Evolutionary conservation across 2,113 vertebrate species (phyloP).

Genomic region (Chionomys nivalis): DNA sequence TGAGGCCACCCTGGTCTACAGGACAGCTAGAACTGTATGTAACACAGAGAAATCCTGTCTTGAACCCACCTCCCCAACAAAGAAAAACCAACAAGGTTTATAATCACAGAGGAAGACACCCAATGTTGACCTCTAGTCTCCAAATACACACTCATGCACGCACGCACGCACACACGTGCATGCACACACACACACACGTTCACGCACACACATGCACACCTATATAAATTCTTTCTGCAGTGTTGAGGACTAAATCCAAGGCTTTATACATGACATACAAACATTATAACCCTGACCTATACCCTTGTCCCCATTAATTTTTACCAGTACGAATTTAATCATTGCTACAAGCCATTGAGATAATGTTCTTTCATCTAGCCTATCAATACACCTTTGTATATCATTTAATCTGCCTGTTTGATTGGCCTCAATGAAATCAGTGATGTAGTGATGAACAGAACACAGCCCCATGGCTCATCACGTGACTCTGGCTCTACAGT

Average conservation of each 20-base stretch:
- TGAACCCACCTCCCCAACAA: too few species aligned
- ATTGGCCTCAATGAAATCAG: constrained; percentile 48
- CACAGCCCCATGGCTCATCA: not conserved
- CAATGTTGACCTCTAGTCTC: not conserved
- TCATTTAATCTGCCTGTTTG: constrained; percentile 54
- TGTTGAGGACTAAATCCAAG: not conserved
- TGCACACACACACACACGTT: not conserved
- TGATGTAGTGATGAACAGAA: constrained; percentile 27
- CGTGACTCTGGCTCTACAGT: not conserved
- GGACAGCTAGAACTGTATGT: too few species aligned
- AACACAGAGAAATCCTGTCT: too few species aligned
- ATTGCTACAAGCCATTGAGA: not conserved
- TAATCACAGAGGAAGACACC: not conserved
- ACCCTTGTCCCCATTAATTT: not conserved
- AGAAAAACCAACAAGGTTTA: not conserved
- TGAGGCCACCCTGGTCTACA: too few species aligned
- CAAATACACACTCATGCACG: not conserved
- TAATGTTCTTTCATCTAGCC: constrained; percentile 46
- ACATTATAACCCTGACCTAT: not conserved
- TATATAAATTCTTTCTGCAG: not conserved
- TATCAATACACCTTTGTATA: not conserved
- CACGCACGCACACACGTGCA: not conserved
- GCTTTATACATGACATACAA: not conserved
- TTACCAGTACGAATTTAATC: constrained; percentile 53
- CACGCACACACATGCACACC: not conserved